phyloP scores from a whole-genome alignment of 2,113 vertebrate species.

The Atherinomorus stipes region DNA sequence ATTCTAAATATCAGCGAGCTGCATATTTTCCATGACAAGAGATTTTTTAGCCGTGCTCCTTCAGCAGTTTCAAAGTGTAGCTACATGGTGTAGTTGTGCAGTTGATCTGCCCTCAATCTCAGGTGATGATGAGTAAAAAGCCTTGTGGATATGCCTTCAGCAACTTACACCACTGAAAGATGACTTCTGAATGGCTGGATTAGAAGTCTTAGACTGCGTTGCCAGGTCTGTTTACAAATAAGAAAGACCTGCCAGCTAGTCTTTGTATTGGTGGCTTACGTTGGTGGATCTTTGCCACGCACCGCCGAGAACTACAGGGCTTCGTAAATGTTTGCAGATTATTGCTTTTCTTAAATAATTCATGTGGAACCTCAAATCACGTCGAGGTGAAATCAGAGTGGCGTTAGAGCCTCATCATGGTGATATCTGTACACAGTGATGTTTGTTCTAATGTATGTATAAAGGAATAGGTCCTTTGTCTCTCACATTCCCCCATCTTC shows the following conservation, averaged over 20 bases:
- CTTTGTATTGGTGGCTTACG: constrained; percentile 54
- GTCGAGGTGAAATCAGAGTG: constrained; percentile 74
- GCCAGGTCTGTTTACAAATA: constrained; percentile 69
- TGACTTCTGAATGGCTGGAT: constrained; percentile 14
- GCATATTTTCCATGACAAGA: constrained; percentile 95
- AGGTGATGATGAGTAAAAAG: constrained; percentile 53
- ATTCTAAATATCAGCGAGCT: constrained; percentile 96
- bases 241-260: constrained; percentile 69
- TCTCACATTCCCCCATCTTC: background rate
- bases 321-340: constrained; percentile 90
- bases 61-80: constrained; percentile 85
- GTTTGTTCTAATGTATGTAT: constrained; percentile 54
- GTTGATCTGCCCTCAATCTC: constrained; percentile 66
- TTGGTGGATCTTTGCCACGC: constrained; percentile 75
- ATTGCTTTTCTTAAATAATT: constrained; percentile 82
- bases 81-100: constrained; percentile 71
- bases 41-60: constrained; percentile 82
- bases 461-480: constrained; percentile 12
- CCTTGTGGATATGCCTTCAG: constrained; percentile 27
- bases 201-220: constrained; percentile 19
- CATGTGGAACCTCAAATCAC: constrained; percentile 76
- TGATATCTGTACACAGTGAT: constrained; percentile 58
- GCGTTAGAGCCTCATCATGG: constrained; percentile 57
- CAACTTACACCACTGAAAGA: constrained; percentile 5
- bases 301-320: constrained; percentile 74